Evolutionary conservation across 2,797 vertebrate species (phyloP).

Genomic region (Argyrosomus regius): DNA sequence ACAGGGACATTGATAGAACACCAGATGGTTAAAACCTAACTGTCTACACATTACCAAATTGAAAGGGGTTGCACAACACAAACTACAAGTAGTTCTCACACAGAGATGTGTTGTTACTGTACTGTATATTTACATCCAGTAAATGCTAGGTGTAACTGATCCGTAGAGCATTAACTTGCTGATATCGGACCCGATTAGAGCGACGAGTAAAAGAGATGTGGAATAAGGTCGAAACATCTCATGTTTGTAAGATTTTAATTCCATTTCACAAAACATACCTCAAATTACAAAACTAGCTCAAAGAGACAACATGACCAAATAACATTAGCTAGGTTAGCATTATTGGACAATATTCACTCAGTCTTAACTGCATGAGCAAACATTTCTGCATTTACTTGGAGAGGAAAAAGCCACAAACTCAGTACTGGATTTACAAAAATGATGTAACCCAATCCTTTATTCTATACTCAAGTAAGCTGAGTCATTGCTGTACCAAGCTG

Average conservation of each 20-base stretch:
- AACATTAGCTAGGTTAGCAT: neutral
- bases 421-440: neutral
- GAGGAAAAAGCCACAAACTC: neutral
- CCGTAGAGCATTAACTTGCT: neutral
- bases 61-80: neutral
- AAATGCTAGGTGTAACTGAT: neutral
- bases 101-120: neutral
- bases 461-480: neutral
- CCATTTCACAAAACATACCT: neutral
- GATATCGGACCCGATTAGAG: neutral
- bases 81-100: neutral
- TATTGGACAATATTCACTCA: neutral
- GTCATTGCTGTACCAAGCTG: neutral
- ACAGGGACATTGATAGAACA: no score
- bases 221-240: no score
- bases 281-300: neutral
- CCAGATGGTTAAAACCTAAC: neutral
- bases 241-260: neutral
- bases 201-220: neutral
- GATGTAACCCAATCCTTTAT: neutral
- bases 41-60: neutral
- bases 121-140: neutral
- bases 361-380: neutral
- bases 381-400: neutral
- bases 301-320: neutral